Percentiles rank a stretch among this genome's conserved stretches.
phyloP scores from a whole-genome alignment of 2,797 vertebrate species.

The Allobates femoralis region DNA sequence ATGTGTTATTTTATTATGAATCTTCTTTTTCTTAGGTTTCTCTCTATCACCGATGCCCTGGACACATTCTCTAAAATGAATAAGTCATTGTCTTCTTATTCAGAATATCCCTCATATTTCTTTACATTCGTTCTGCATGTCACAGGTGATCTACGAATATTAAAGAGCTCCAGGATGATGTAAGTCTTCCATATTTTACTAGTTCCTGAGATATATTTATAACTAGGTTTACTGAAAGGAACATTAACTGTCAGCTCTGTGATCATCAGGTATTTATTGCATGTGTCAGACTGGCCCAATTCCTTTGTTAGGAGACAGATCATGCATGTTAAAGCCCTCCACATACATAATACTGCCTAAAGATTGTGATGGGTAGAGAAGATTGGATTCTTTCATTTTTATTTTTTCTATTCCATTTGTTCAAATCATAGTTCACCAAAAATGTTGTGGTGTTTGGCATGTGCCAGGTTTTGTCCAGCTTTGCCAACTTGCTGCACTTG shows the following conservation, averaged over 20 bases:
- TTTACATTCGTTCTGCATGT: conserved; percentile 49
- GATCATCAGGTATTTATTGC: conserved; percentile 35
- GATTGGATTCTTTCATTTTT: neutral
- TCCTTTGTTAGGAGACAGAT: conserved; percentile 21
- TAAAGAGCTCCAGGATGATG: conserved; percentile 31
- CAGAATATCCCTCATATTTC: conserved; percentile 31
- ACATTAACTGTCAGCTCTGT: conserved; percentile 35
- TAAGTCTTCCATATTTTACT: conserved; percentile 25
- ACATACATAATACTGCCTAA: neutral
- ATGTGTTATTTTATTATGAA: conserved; percentile 7
- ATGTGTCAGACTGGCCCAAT: conserved; percentile 21
- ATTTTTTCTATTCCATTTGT: neutral
- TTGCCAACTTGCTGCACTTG: no score
- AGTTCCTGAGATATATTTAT: conserved; percentile 27
- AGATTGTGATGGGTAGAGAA: neutral
- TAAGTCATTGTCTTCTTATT: conserved; percentile 32
- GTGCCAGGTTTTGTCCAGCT: no score
- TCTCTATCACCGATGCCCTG: neutral
- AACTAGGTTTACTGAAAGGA: conserved; percentile 44
- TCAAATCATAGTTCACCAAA: neutral
- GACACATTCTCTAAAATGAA: conserved; percentile 11
- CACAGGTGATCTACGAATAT: conserved; percentile 56
- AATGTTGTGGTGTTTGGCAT: no score
- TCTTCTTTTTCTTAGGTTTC: neutral
- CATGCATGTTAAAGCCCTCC: conserved; percentile 3